Base-by-base conservation (phyloP, 2,888 invertebrate species). In the Scaptomyza polygonia region DNA sequence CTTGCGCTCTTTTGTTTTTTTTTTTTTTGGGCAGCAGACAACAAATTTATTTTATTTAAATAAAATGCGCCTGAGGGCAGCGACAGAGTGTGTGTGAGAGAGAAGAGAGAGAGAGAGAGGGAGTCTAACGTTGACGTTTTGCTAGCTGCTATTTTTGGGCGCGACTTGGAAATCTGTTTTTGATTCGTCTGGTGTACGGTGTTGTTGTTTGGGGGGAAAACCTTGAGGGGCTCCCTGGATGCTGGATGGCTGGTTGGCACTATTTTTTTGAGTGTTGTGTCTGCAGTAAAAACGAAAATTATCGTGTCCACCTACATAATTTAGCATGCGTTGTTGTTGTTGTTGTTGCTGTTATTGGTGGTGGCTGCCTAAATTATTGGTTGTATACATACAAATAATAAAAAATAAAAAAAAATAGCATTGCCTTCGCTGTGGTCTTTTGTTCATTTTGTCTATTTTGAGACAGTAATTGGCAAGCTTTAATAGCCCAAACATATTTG, bases 1-100 rank as follows among this genome's bases (percentile, higher is more conserved):
- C 47, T 71, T 65, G 79, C 53, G 55, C 42, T 68, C 45, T 61
- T 70, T 61, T 36, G 7, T 34, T 34, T 63, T 69, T 61, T 68
- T 40, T 61, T 64, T 58, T 72, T 36, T 61, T 71, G 59, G 77
- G 61, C 69, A 66, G 61, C 65, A 68, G 72, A 53, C 68, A 73
- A 72, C 72, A 80, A 88, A 88, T 88, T 77, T 82, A 88, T 86
- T 88, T 88, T 86, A 86, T 81, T 88, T 86, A 84, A 86, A 84
- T 81, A 71, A 84, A 86, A 88, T 86, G 67, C 56, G 77, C 77
- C 68, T 25, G 55, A 75, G 80, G 88, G 86, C 83, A 65, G 53
- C 72, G 71, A 66, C 63, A 21, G 4, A 21, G 2, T n/a, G 3
- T 21, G 9, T 9, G 8, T 0, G 32, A 8, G 25, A n/a, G 7